A percentile compares a stretch with the other conserved stretches of the same genome.
phyloP scores from a whole-genome alignment of 2,797 vertebrate genomes.

The Momotus momota region DNA sequence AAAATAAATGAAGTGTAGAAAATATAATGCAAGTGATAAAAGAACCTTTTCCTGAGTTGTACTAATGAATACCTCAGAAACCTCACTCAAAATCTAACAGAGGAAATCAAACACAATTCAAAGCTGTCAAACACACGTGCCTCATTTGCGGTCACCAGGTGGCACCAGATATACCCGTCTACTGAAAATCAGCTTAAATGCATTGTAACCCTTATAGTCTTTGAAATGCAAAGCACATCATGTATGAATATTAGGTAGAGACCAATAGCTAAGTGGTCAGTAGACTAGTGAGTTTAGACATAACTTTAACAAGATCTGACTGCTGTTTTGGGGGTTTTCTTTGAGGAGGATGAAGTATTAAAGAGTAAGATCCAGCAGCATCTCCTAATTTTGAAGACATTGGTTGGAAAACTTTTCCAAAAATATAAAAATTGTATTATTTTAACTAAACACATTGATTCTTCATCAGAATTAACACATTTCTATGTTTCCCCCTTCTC shows the following conservation, averaged over 20 bases:
- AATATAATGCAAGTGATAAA: background rate
- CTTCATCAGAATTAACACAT: background rate
- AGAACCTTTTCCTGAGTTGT: background rate
- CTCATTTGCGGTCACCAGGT: background rate
- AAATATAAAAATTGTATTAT: background rate
- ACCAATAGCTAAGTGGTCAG: background rate
- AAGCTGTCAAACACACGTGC: background rate
- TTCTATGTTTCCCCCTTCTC: background rate
- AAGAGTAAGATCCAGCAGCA: background rate
- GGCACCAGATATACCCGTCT: conserved; percentile 1
- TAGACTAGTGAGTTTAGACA: background rate
- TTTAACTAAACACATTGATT: background rate
- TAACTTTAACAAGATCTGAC: background rate
- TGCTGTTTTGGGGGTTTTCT: background rate
- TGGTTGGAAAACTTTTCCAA: background rate
- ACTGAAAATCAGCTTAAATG: background rate
- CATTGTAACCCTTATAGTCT: background rate
- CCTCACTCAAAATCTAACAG: background rate
- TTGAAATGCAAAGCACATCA: background rate
- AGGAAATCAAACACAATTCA: background rate
- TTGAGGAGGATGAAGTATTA: background rate
- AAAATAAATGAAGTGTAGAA: background rate
- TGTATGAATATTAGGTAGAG: accelerated
- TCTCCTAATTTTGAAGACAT: background rate
- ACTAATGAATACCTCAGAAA: background rate